Conservation (phyloP, 2,113 vertebrate genomes). For the Serinus canaria region DNA sequence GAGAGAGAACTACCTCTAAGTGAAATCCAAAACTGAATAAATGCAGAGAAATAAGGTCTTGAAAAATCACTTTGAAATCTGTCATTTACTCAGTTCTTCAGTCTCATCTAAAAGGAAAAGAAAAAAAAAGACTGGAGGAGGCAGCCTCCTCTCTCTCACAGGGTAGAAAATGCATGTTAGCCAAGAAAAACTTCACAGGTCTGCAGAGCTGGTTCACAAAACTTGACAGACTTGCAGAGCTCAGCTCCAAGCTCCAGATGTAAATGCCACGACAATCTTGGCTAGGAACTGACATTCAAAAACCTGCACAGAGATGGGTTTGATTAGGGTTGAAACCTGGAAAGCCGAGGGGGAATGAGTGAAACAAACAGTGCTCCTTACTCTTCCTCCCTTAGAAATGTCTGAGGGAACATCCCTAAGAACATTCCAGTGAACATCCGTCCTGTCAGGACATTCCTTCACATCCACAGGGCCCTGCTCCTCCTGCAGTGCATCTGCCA, state of each 20-base stretch:
- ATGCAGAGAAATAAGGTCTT: background rate
- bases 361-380: background rate
- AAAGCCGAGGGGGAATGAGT: background rate
- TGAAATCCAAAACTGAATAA: background rate
- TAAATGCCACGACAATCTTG: background rate
- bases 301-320: background rate
- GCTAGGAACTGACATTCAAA: background rate
- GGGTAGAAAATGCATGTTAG: background rate
- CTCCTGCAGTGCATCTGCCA: background rate
- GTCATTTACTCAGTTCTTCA: background rate
- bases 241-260: background rate
- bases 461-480: rapidly evolving
- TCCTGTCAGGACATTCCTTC: rapidly evolving
- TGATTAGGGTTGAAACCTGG: background rate
- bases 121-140: background rate
- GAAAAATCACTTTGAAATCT: background rate
- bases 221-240: background rate
- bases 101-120: background rate
- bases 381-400: background rate
- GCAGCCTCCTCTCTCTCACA: background rate
- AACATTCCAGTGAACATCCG: rapidly evolving
- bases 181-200: background rate
- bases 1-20: background rate
- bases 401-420: too few relatives aligned
- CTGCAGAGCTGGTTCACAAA: background rate